A percentile compares a stretch with the other conserved stretches of the same genome.
Evolutionary conservation across 2,113 vertebrate species (phyloP).

Genomic region (Bubo bubo): DNA sequence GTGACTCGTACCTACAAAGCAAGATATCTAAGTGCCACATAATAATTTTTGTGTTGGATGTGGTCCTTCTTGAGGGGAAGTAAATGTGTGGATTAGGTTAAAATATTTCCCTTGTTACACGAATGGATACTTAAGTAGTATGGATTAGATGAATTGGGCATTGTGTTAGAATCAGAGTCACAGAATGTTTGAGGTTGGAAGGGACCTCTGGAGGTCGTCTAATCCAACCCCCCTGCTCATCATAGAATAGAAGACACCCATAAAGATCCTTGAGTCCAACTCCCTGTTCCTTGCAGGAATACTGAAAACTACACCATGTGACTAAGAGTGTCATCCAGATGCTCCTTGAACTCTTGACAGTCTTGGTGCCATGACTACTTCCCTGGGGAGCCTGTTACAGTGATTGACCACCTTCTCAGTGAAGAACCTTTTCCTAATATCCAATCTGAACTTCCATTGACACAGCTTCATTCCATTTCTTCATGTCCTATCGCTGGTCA

Average conservation of each 20-base stretch:
- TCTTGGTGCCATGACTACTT: background rate
- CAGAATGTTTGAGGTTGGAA: background rate
- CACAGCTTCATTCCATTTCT: background rate
- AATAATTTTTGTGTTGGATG: background rate
- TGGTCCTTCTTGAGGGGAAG: background rate
- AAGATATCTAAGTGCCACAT: background rate
- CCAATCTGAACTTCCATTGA: background rate
- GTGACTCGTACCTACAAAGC: background rate
- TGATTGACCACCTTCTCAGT: background rate
- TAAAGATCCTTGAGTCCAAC: background rate
- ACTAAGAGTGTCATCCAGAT: background rate
- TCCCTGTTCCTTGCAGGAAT: background rate
- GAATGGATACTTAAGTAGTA: background rate
- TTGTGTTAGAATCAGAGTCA: background rate
- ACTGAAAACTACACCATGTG: background rate
- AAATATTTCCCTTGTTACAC: background rate
- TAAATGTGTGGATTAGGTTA: background rate
- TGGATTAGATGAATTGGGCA: background rate
- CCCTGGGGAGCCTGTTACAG: background rate
- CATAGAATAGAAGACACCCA: background rate
- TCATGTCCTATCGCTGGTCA: background rate
- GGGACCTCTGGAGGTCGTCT: background rate
- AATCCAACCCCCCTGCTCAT: background rate
- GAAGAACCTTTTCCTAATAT: background rate
- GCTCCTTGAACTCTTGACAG: background rate